These are phyloP conservation scores for Plectrocnemia conspersa DNA, from an alignment of 1,140 invertebrate species.

Conservation along the genomic window DNA sequence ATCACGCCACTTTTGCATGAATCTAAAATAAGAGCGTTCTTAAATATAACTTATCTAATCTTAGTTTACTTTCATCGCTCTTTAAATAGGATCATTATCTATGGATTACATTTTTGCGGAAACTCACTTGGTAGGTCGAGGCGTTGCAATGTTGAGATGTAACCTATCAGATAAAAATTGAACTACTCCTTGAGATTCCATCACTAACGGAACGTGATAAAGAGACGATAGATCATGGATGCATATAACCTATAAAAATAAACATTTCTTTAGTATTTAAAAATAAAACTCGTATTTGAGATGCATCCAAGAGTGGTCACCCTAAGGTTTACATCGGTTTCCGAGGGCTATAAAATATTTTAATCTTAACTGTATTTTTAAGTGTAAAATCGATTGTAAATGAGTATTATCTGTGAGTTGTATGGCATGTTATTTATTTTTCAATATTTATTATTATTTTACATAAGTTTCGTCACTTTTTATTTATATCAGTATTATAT, in stretches of 20 bases:
- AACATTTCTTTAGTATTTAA: neutral
- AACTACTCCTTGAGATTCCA: conserved; percentile 87
- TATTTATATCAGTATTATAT: too few species aligned
- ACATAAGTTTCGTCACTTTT: too few species aligned
- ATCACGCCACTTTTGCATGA: conserved; percentile 87
- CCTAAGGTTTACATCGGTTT: too few species aligned
- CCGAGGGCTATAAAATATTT: too few species aligned
- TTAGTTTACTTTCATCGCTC: conserved; percentile 2
- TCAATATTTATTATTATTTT: too few species aligned
- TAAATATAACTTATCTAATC: too few species aligned
- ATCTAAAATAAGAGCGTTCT: conserved; percentile 51
- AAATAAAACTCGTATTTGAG: neutral
- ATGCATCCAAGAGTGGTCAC: too few species aligned
- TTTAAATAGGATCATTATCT: neutral
- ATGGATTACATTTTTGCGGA: too few species aligned
- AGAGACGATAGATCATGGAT: conserved; percentile 93
- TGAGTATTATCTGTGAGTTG: too few species aligned
- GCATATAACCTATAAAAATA: conserved; percentile 76
- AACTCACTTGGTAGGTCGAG: conserved; percentile 57
- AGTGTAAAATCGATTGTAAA: too few species aligned
- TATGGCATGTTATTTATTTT: too few species aligned
- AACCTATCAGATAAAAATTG: conserved; percentile 81
- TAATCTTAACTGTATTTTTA: too few species aligned
- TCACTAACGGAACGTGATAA: conserved; percentile 91
- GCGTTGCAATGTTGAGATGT: conserved; percentile 65